Evolutionary conservation across 2,888 invertebrate genomes (phyloP), one percentile per base, ranked within the genome.

Genomic region (Orgyia antiqua): DNA sequence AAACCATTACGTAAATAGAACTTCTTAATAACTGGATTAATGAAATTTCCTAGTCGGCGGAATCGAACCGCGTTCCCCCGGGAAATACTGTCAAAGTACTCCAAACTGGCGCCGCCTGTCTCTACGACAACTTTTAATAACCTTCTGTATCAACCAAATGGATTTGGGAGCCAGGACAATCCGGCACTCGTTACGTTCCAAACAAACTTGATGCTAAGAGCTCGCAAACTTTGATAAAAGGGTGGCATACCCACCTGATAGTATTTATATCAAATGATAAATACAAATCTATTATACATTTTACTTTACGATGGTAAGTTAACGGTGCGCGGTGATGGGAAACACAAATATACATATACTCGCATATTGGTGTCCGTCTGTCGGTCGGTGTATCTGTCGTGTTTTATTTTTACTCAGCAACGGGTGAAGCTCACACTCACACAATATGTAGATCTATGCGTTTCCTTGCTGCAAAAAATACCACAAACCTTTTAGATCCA

Each of bases 51-150:
- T 56, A 70, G 72, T 65, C 63, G 69, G 56, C 63, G 68, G 68
- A 74, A 82, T 83, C 76, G 74, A 79, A 80, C 69, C 52, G 56
- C 53, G 43, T 51, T 62, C 77, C 66, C 67, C 41, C 35, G 68
- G 66, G 77, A 67, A 55, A 51, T 50, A 55, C 77, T 77, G 80
- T 82, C 82, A 80, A 79, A 80, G 65, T 71, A 62, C 51, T 71
- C 54, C 56, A 41, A 72, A 74, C 72, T 72, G 60, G 59, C 69
- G 54, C 69, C 71, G 71, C 66, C 71, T 72, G 74, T 63, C 64
- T 62, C 54, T 57, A 64, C 61, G 73, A 77, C 80, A 82, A 83
- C 68, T 83, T 84, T 82, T 82, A 82, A 82, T 80, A 80, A 80
- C 80, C 76, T 69, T 57, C 71, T 70, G 75, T 76, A 75, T 74